These are phyloP conservation scores for Daboia siamensis DNA, from an alignment of 2,113 vertebrate species.

Conservation along the genomic window DNA sequence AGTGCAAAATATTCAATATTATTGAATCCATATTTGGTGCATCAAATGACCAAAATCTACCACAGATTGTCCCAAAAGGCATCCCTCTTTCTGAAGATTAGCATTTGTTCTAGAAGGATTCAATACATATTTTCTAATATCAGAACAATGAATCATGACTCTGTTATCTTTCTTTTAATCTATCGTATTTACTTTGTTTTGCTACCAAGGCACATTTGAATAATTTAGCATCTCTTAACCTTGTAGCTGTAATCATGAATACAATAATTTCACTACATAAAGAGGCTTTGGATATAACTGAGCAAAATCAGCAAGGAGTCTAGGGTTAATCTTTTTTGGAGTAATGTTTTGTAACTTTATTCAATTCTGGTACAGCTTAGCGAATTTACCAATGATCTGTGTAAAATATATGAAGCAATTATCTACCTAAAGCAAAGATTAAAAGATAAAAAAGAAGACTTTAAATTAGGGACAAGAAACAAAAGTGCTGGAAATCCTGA, in stretches of 20 bases:
- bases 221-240: background rate
- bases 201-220: background rate
- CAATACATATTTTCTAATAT: background rate
- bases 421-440: background rate
- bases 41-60: background rate
- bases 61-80: background rate
- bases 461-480: background rate
- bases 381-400: background rate
- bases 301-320: background rate
- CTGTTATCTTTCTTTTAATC: background rate
- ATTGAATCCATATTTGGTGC: background rate
- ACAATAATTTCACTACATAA: background rate
- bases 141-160: background rate
- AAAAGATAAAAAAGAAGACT: background rate
- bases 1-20: background rate
- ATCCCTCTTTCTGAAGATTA: background rate
- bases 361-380: background rate
- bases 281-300: background rate
- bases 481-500: background rate
- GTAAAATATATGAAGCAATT: background rate
- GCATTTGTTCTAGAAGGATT: background rate
- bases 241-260: background rate
- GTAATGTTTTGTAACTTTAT: background rate
- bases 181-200: background rate
- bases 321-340: background rate